Evolutionary conservation across 2,888 invertebrate species (phyloP).

Genomic region (Tetropium fuscum): DNA sequence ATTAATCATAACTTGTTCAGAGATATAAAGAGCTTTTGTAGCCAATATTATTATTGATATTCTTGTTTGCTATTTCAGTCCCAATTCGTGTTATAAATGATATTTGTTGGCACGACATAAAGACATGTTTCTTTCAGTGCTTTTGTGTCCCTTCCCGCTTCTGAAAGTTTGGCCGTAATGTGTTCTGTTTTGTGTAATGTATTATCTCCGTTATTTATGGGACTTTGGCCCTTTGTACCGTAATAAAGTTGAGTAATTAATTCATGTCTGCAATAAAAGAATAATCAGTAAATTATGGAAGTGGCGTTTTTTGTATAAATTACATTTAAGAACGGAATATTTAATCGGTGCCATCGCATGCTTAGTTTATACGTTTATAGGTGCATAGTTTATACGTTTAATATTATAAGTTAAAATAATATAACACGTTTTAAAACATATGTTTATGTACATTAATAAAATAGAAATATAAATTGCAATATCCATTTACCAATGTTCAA

Average conservation of each 20-base stretch:
- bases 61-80: constrained; percentile 63
- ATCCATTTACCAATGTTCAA: no score
- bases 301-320: not conserved
- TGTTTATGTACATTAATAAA: no score
- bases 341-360: no score
- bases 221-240: constrained; percentile 37
- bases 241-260: constrained; percentile 42
- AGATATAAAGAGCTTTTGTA: constrained; percentile 55
- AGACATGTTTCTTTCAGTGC: constrained; percentile 59
- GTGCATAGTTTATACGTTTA: no score
- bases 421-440: no score
- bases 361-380: no score
- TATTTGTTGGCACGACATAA: constrained; percentile 61
- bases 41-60: constrained; percentile 65
- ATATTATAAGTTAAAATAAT: no score
- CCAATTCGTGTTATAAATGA: constrained; percentile 64
- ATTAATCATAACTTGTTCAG: constrained; percentile 65
- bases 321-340: no score
- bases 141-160: constrained; percentile 44
- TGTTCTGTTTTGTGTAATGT: constrained; percentile 42
- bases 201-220: constrained; percentile 46
- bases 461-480: no score
- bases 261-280: constrained; percentile 37
- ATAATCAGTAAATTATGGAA: not conserved
- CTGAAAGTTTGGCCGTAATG: constrained; percentile 46